Evolutionary conservation across 2,797 vertebrate species (phyloP).

Genomic region (Triplophysa yarkandensis): DNA sequence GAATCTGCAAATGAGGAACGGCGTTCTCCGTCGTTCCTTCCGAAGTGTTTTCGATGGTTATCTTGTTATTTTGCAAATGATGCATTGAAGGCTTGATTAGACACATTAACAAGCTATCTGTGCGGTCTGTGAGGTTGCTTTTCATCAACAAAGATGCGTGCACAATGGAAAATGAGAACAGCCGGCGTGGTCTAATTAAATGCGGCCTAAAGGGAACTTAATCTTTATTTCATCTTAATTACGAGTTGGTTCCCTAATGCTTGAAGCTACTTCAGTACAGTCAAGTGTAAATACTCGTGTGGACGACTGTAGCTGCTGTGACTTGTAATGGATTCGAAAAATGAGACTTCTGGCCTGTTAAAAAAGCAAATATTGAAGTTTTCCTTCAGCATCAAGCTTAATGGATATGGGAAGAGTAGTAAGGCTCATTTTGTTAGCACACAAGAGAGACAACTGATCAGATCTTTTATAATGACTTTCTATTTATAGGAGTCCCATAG

Average conservation of each 20-base stretch:
- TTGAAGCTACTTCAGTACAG: conserved; percentile 6
- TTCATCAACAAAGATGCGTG: conserved; percentile 31
- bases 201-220: conserved; percentile 27
- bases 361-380: not conserved
- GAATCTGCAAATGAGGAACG: conserved; percentile 65
- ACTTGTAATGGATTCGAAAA: conserved; percentile 23
- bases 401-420: not conserved
- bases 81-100: conserved; percentile 48
- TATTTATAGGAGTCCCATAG: not conserved
- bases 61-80: conserved; percentile 58
- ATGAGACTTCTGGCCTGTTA: not conserved
- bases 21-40: conserved; percentile 57
- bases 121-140: conserved; percentile 21
- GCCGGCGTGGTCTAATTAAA: conserved; percentile 22
- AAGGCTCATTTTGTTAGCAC: not conserved
- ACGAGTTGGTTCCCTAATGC: conserved; percentile 27
- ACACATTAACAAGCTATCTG: conserved; percentile 42
- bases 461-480: not conserved
- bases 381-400: not conserved
- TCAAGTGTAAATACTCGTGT: conserved; percentile 27
- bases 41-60: conserved; percentile 54
- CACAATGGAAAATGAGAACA: conserved; percentile 38
- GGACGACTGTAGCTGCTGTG: conserved; percentile 6
- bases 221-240: conserved; percentile 46
- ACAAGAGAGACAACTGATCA: not conserved